Conservation (phyloP, 1,140 invertebrate genomes). For the Lepidurus couesii region DNA sequence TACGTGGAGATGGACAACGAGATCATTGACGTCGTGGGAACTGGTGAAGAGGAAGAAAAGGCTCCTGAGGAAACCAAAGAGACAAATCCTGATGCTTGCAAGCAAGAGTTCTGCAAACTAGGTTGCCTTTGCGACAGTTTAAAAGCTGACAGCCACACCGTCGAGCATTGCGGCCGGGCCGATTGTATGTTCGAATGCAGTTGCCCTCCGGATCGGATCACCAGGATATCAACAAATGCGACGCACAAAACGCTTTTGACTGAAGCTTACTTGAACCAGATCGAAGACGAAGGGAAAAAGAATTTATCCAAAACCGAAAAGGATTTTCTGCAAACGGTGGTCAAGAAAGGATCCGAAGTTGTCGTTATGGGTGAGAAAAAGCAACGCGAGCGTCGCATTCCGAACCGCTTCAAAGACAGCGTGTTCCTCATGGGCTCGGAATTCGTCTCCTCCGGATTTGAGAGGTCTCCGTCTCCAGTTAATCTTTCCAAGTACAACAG, state of each 20-base stretch:
- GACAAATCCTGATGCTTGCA: background rate
- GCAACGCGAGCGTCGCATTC: background rate
- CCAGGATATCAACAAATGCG: background rate
- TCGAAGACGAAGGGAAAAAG: background rate
- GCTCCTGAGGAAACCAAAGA: background rate
- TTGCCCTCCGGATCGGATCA: constrained; percentile 7
- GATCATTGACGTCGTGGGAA: background rate
- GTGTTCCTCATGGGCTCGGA: background rate
- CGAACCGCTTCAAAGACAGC: background rate
- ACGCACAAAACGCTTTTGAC: constrained; percentile 9
- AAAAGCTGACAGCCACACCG: background rate
- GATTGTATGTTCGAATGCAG: constrained; percentile 28
- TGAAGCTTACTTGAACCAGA: background rate
- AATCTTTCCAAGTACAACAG: background rate
- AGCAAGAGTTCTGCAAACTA: constrained; percentile 16
- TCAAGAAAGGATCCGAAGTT: background rate
- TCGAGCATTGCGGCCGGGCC: constrained; percentile 22
- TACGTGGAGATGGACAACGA: background rate
- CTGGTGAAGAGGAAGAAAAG: background rate
- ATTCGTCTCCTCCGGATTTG: background rate
- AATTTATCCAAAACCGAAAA: background rate
- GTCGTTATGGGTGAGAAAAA: constrained; percentile 1
- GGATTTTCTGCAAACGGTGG: background rate
- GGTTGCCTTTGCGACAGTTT: constrained; percentile 25
- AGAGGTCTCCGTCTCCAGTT: background rate